Evolutionary conservation across 2,888 invertebrate genomes (phyloP).

Genomic region (Pseudoips prasinana): DNA sequence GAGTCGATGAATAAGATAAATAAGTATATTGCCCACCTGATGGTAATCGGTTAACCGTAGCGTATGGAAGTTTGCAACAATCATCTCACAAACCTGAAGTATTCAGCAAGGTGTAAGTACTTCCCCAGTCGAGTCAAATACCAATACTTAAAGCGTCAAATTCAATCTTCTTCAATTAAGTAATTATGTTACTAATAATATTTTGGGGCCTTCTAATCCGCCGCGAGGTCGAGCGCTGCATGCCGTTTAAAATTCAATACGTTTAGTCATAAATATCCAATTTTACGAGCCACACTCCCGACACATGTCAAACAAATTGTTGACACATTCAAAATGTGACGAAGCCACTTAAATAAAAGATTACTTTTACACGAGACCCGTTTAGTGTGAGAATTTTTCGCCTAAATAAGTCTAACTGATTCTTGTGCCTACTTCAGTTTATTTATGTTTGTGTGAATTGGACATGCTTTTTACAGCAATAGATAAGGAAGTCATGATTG

Average conservation of each 20-base stretch:
- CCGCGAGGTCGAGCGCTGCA: conserved; percentile 33
- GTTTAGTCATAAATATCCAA: conserved; percentile 61
- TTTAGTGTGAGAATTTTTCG: conserved; percentile 29
- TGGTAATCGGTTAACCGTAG: no score
- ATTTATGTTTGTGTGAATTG: conserved; percentile 6
- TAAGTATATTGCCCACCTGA: no score
- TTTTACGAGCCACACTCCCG: conserved; percentile 60
- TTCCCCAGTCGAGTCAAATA: no score
- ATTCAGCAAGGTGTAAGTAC: no score
- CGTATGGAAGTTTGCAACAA: no score
- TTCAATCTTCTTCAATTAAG: conserved; percentile 24
- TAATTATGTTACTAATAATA: conserved; percentile 28
- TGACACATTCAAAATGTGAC: conserved; percentile 59
- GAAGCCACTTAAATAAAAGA: conserved; percentile 55
- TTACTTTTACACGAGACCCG: conserved; percentile 32
- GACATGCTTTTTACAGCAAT: not conserved
- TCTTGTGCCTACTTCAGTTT: conserved; percentile 1
- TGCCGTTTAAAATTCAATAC: conserved; percentile 63
- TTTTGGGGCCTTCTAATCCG: conserved; percentile 31
- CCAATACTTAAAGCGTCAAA: no score
- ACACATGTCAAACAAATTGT: conserved; percentile 75
- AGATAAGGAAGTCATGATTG: no score
- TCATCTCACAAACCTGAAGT: no score
- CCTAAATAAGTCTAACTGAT: conserved; percentile 12
- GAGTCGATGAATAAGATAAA: no score